phyloP scores from a whole-genome alignment of 2,113 vertebrate genomes.

The Sinosuthora webbiana region DNA sequence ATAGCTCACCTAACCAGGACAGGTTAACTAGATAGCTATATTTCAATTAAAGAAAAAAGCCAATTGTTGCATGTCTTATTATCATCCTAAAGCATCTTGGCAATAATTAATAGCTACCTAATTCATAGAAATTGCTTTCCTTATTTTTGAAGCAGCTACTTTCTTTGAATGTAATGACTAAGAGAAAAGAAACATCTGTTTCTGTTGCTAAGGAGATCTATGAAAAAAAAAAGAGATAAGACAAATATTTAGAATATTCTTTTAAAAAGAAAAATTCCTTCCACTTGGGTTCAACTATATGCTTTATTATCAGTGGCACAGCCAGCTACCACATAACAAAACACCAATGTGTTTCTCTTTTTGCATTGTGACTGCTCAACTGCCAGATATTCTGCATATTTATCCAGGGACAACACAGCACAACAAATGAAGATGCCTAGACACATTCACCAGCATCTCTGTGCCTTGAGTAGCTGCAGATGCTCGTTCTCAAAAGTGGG shows the following conservation, averaged over 20 bases:
- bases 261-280: constrained; percentile 39
- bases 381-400: neutral
- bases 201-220: constrained; percentile 76
- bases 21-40: constrained; percentile 57
- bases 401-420: neutral
- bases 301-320: constrained; percentile 53
- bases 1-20: constrained; percentile 63
- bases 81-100: constrained; percentile 74
- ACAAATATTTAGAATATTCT: constrained; percentile 71
- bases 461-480: constrained; percentile 25
- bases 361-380: neutral
- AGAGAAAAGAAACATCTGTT: constrained; percentile 80
- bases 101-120: constrained; percentile 77
- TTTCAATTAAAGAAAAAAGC: constrained; percentile 72
- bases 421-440: constrained; percentile 5
- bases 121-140: constrained; percentile 73
- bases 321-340: constrained; percentile 18
- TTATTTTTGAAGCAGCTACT: constrained; percentile 78
- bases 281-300: constrained; percentile 63
- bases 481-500: neutral
- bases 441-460: neutral
- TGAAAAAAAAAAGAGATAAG: constrained; percentile 37
- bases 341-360: neutral
- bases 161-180: constrained; percentile 77
- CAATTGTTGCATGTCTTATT: constrained; percentile 71